Percentiles rank a stretch among this genome's conserved stretches.
Evolutionary conservation across 2,888 invertebrate species (phyloP).

Genomic region (Patella ulyssiponensis): DNA sequence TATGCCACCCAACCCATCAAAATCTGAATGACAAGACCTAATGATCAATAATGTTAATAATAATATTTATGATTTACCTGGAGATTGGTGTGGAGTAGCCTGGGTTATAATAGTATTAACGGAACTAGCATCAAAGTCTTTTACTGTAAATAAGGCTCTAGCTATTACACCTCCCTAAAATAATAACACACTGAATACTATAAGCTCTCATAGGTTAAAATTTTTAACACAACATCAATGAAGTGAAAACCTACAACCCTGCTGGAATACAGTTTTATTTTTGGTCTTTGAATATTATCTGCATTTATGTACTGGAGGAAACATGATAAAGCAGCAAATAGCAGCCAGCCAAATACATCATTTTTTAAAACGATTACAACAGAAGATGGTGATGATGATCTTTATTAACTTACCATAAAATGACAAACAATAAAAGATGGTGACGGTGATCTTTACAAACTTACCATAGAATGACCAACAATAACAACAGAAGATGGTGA

Average conservation of each 20-base stretch:
- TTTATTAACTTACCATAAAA: slow-evolving; percentile 83
- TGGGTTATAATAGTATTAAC: slow-evolving; percentile 85
- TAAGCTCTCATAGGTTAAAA: neutral
- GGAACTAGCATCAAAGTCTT: slow-evolving; percentile 75
- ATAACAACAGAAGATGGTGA: neutral
- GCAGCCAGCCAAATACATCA: neutral
- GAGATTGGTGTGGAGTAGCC: slow-evolving; percentile 83
- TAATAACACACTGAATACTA: slow-evolving; percentile 28
- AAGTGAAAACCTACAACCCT: neutral
- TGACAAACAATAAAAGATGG: slow-evolving; percentile 88
- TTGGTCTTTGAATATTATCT: neutral
- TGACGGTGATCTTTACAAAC: slow-evolving; percentile 54
- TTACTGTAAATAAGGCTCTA: slow-evolving; percentile 80
- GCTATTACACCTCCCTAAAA: slow-evolving; percentile 87
- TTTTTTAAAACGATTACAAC: neutral
- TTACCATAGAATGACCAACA: slow-evolving; percentile 95
- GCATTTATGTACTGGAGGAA: neutral
- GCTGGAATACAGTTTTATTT: neutral
- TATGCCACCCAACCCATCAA: neutral
- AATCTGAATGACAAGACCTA: neutral
- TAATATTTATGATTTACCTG: slow-evolving; percentile 41
- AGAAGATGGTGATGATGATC: too few relatives aligned
- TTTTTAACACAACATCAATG: neutral
- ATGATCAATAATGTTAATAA: too few relatives aligned
- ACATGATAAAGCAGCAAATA: neutral